Evolutionary conservation across 2,888 invertebrate genomes (phyloP), one percentile per base, ranked within the genome.

Genomic region (Anaspis maculata): DNA sequence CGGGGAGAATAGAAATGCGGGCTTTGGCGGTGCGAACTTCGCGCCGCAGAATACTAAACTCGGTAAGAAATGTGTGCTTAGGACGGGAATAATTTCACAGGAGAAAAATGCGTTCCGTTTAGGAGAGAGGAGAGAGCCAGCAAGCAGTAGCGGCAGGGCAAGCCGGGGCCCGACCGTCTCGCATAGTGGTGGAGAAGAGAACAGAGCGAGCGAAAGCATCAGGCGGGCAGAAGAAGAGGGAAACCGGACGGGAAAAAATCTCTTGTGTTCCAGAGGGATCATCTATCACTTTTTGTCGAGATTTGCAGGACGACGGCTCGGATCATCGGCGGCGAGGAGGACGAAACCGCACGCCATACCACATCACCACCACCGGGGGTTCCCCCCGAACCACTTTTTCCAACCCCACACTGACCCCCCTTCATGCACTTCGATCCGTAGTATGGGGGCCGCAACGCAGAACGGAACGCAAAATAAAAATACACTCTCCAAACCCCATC

Each of bases 1-100:
- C 60, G 56, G 48, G 54, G 56, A 56, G 63, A 61, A 63, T 62
- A 62, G 62, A 57, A 62, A 64, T 62, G 58, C 56, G 61, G 60
- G 54, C 50, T 54, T 55, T 56, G 55, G 52, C 52, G 57, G 55
- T 52, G 56, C 51, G 54, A 59, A 57, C 52, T 57, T 51, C 49
- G 49, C 57, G 55, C 56, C 53, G 42, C 52, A 45, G 61, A 57
- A 61, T 60, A 59, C 57, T 58, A 59, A 60, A 54, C 55, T 57
- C 49, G 42, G 53, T 54, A 59, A 59, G 59, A 61, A 61, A 59
- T 61, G 60, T 61, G 59, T 61, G 61, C 57, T 59, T 56, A 57
- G 57, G 59, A 59, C 56, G 57, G 59, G 58, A 54, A 59, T 57
- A 59, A 61, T 59, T 59, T 57, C 50, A 45, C 52, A 39, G 39